Base-by-base conservation (phyloP, 1,140 invertebrate genomes). In the Forficula auricularia region DNA sequence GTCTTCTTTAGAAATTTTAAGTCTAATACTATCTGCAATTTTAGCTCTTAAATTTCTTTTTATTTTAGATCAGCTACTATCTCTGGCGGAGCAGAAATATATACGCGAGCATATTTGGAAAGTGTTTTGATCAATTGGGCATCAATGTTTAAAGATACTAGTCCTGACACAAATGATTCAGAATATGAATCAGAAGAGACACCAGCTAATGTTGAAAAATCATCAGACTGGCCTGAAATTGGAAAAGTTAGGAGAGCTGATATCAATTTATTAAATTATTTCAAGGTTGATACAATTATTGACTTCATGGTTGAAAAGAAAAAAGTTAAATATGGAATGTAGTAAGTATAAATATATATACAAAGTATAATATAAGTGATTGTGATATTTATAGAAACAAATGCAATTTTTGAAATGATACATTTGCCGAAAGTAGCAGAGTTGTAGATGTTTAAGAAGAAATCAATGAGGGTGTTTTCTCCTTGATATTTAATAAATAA, bases 241-340 rank as follows among this genome's bases (percentile, higher is more conserved):
- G 68, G 66, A 48, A 65, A 67, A 54, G 72, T 79, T 20, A 63
- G 82, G 43, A 73, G 70, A 52, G 70, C 75, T 49, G 82, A 88
- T 54, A 83, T 84, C 33, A 71, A 73, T 38, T 57, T 86, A 22
- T 57, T 87, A 3, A 80, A 81, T 57, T 64, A 67, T 2, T 67
- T 84, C 18, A 75, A 77, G 50, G 77, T 86, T 19, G 70, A 69
- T 42, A 78, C 75, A 33, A 88, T 88, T 45, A 73, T 82, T 48
- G 82, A 88, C 59, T 71, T 88, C 30, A 88, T 88, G 83, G 81
- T 88, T 2, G 82, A 88, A 58, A 84, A 84, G 56, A 83, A 84
- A 50, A 87, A 87, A 67, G 76, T 82, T 10, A 87, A 87, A 61
- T 86, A 79, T 66, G 76, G 79, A 41, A 60, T 87, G 57, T 74